Conservation (phyloP, 2,113 vertebrate species). For the human region DNA sequence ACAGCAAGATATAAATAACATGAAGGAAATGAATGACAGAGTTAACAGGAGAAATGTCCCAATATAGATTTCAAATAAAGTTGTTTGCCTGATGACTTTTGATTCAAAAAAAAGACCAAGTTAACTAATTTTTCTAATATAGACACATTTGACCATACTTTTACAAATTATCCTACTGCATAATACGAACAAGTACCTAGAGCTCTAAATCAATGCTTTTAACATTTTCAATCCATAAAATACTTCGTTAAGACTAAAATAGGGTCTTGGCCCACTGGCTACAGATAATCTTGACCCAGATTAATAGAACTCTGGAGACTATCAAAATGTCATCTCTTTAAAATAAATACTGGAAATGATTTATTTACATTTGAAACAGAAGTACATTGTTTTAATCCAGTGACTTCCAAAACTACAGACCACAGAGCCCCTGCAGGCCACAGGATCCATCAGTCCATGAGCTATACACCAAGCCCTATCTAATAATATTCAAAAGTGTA, state of each 20-base stretch:
- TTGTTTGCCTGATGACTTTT: not conserved
- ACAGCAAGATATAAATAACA: not conserved
- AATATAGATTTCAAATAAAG: not conserved
- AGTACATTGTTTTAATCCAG: slow-evolving; percentile 14
- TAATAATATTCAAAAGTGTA: not conserved
- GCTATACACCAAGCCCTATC: not conserved
- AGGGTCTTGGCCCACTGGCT: not conserved
- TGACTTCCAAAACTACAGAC: not conserved
- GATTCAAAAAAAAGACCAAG: no score
- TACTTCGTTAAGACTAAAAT: not conserved
- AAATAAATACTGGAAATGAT: not conserved
- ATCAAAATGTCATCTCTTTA: not conserved
- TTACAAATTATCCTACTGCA: not conserved
- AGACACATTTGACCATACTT: not conserved
- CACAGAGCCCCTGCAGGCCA: not conserved
- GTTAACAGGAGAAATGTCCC: not conserved
- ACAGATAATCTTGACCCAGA: not conserved
- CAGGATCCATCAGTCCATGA: not conserved
- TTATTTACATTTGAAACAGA: slow-evolving; percentile 19
- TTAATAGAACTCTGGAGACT: not conserved
- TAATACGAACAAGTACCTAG: not conserved
- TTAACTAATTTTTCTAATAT: not conserved
- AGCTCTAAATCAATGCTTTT: not conserved
- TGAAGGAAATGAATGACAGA: not conserved
- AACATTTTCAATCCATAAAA: not conserved